phyloP scores from a whole-genome alignment of 2,797 vertebrate genomes.

The Martes flavigula region DNA sequence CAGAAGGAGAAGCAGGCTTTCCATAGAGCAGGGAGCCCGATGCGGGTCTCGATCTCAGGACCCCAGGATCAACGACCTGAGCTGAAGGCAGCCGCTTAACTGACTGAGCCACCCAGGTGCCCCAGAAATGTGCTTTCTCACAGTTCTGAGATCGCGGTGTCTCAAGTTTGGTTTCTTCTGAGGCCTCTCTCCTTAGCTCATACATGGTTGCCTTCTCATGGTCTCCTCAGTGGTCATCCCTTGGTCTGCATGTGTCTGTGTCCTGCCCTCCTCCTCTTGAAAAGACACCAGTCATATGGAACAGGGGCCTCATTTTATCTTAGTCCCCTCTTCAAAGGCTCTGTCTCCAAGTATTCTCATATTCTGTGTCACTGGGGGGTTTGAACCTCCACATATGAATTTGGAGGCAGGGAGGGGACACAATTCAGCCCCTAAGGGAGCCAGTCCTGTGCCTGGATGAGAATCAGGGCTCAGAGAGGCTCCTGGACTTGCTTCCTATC shows the following conservation, averaged over 20 bases:
- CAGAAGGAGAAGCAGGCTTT: too few relatives aligned
- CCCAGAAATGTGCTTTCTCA: background rate
- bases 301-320: background rate
- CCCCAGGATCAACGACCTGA: too few relatives aligned
- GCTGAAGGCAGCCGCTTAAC: too few relatives aligned
- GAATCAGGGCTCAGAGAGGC: background rate
- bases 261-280: background rate
- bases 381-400: background rate
- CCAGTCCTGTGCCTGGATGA: background rate
- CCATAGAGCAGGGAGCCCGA: too few relatives aligned
- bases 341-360: background rate
- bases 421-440: background rate
- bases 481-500: background rate
- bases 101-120: too few relatives aligned
- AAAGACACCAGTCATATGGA: background rate
- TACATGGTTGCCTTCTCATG: background rate
- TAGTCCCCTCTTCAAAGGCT: background rate
- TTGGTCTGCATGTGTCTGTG: background rate
- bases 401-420: too few relatives aligned
- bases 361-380: background rate
- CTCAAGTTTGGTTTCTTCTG: background rate
- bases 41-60: too few relatives aligned
- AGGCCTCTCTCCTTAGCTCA: background rate
- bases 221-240: background rate
- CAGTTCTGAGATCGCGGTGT: background rate